Conservation (phyloP, 2,888 invertebrate genomes). For the Galeopsomyia nigrocyanea region DNA sequence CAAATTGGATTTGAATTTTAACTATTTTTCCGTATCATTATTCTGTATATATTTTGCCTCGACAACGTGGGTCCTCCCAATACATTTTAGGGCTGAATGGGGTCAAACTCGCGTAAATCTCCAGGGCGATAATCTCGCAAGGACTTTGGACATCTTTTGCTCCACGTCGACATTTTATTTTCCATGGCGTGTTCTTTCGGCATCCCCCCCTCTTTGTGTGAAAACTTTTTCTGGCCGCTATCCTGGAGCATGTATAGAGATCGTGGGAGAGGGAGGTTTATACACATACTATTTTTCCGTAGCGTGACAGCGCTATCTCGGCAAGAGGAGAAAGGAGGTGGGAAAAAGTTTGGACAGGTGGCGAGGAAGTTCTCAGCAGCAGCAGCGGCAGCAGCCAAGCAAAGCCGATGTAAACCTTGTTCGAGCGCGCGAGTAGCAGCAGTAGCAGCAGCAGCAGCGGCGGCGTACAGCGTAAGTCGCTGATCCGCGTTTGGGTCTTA, state of each 20-base stretch:
- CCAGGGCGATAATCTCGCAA: no score
- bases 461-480: neutral
- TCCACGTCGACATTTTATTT: neutral
- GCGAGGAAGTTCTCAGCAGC: conserved; percentile 5
- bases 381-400: neutral
- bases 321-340: no score
- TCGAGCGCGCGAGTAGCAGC: no score
- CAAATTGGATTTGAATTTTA: neutral
- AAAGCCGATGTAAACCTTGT: conserved; percentile 35
- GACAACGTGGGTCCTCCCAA: neutral
- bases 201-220: neutral
- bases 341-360: conserved; percentile 28
- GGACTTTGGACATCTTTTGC: no score
- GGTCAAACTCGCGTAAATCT: conserved; percentile 14
- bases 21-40: neutral
- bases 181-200: neutral
- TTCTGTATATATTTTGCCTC: conserved; percentile 1
- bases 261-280: no score
- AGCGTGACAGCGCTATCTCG: neutral
- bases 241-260: no score
- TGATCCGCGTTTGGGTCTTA: conserved; percentile 19
- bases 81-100: neutral
- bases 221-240: neutral
- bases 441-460: neutral
- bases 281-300: no score